Percentiles rank a stretch among this genome's conserved stretches.
Conservation (phyloP, 2,797 vertebrate genomes). For the Semaprochilodus insignis region DNA sequence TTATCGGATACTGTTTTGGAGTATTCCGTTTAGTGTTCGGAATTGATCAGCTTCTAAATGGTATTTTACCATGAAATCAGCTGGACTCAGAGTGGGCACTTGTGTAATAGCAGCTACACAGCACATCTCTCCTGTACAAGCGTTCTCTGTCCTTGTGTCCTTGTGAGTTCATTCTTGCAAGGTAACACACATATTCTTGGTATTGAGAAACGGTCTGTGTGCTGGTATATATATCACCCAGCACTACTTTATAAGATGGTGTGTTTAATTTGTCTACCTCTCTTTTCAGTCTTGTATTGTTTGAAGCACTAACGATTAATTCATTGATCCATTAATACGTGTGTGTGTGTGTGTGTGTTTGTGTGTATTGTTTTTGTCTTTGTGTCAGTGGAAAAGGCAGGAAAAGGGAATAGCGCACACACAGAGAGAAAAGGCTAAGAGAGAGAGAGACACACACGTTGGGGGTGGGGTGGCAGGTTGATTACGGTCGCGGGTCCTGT, state of each 20-base stretch:
- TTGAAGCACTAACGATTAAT: background rate
- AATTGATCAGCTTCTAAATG: too few species aligned
- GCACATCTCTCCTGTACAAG: too few species aligned
- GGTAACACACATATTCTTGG: too few species aligned
- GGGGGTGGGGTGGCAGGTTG: conserved; percentile 77
- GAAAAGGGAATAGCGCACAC: conserved; percentile 56
- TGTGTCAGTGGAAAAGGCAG: conserved; percentile 32
- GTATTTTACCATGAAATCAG: too few species aligned
- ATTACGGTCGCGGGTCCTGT: conserved; percentile 85
- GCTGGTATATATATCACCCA: background rate
- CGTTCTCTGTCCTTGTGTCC: too few species aligned
- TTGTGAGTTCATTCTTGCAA: too few species aligned
- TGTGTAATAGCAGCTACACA: too few species aligned
- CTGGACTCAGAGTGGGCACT: too few species aligned
- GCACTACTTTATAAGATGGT: background rate
- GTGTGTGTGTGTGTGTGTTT: conserved; percentile 60
- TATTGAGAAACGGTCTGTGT: too few species aligned
- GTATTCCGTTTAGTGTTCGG: too few species aligned
- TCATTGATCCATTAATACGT: conserved; percentile 25
- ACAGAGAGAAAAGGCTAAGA: conserved; percentile 36
- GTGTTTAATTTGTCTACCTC: background rate
- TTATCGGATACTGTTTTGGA: too few species aligned
- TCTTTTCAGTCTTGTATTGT: background rate
- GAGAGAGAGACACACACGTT: conserved; percentile 48
- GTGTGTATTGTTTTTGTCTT: conserved; percentile 27